These are phyloP conservation scores for Cricetomys ansorgei DNA, from an alignment of 2,113 vertebrate genomes.

Conservation along the genomic window DNA sequence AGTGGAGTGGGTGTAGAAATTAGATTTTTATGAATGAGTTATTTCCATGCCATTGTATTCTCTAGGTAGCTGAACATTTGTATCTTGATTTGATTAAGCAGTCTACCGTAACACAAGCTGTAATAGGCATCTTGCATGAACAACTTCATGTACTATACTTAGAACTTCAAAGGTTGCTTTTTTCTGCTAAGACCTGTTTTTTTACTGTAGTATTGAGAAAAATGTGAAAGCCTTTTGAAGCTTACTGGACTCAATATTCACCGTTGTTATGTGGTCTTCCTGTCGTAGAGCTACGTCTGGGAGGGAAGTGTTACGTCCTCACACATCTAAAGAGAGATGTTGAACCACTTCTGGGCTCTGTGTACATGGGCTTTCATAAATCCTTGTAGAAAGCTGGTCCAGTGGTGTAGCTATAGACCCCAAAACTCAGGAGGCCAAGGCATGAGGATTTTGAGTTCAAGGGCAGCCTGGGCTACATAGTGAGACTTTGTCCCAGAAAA, in stretches of 20 bases:
- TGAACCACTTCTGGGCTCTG: not conserved
- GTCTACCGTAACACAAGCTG: slow-evolving; percentile 18
- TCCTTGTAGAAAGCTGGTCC: not conserved
- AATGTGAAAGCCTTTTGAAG: slow-evolving; percentile 34
- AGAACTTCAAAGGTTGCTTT: slow-evolving; percentile 36
- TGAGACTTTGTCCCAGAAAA: not conserved
- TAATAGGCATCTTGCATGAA: slow-evolving; percentile 55
- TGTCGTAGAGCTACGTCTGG: not conserved
- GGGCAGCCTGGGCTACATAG: not conserved
- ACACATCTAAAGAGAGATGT: not conserved
- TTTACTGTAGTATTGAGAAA: slow-evolving; percentile 21
- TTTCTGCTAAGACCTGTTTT: slow-evolving; percentile 25
- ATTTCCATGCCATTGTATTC: slow-evolving; percentile 76
- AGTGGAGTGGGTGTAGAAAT: slow-evolving; percentile 79
- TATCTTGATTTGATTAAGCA: slow-evolving; percentile 81
- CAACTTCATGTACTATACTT: slow-evolving; percentile 41
- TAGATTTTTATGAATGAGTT: slow-evolving; percentile 73
- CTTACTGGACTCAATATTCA: slow-evolving; percentile 37
- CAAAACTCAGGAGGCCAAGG: not conserved
- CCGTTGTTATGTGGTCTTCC: not conserved
- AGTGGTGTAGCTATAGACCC: not conserved
- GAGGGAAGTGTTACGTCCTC: not conserved
- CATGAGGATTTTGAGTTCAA: not conserved
- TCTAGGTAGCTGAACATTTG: slow-evolving; percentile 56
- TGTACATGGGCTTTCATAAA: not conserved